Evolutionary conservation across 2,797 vertebrate genomes (phyloP), one percentile per base, ranked within the genome.

Genomic region (Gallinago stenura): DNA sequence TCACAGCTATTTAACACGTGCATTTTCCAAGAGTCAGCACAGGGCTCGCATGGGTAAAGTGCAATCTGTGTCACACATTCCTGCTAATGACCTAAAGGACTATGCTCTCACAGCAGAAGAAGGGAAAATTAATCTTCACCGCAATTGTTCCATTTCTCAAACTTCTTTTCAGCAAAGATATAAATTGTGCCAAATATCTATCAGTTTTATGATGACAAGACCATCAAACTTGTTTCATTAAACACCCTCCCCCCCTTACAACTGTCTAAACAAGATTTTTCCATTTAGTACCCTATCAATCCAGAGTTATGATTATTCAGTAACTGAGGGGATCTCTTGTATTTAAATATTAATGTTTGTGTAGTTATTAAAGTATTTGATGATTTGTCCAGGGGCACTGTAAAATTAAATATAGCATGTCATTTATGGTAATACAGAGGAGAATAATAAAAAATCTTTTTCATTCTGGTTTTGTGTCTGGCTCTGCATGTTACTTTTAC

Each of bases 281-380:
- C 96, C 90, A 96, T 95, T 96, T 97, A 97, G 87, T 95, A 90
- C 72, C 95, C 95, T 95, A 96, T 97, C 97, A 97, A 96, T 97
- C 93, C 95, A 95, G 84, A 96, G 81, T 97, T 96, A 90, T 95
- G 96, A 97, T 93, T 96, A 96, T 97, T 96, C 94, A 91, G 64
- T 95, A 97, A 96, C 95, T 95, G 94, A 95, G 83, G 86, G 87
- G 89, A 95, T 93, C 93, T 94, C 92, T 89, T 95, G 94, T 97
- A 97, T 98, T 97, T 97, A 98, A 97, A 98, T 98, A 98, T 97
- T 97, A 97, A 97, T 98, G 96, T 97, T 97, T 98, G 94, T 97
- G 90, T 96, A 97, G 97, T 97, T 98, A 97, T 98, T 98, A 94
- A 97, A 97, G 97, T 97, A 97, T 95, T 97, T 97, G 97, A 96